A percentile compares a stretch with the other conserved stretches of the same genome.
Evolutionary conservation across 2,888 invertebrate species (phyloP).

Genomic region (Leucoma salicis): DNA sequence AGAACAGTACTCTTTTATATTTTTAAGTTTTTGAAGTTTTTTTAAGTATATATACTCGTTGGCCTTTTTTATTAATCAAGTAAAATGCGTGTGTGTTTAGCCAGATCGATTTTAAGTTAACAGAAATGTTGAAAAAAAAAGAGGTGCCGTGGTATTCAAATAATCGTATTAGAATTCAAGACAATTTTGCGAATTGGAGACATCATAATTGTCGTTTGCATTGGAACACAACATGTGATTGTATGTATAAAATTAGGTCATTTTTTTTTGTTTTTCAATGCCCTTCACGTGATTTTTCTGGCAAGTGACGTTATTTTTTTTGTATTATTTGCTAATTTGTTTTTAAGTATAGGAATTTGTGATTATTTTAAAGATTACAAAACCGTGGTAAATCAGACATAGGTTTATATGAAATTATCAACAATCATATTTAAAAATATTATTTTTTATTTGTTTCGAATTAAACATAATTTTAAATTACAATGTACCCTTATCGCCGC

Average conservation of each 20-base stretch:
- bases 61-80: constrained; percentile 12
- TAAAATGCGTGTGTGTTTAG: constrained; percentile 36
- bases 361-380: background rate
- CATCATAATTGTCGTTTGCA: constrained; percentile 62
- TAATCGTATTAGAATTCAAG: constrained; percentile 63
- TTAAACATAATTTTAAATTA: background rate
- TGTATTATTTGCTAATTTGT: background rate
- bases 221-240: constrained; percentile 70
- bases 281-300: background rate
- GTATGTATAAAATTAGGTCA: constrained; percentile 48
- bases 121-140: constrained; percentile 73
- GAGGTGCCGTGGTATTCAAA: constrained; percentile 72
- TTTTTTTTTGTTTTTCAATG: background rate
- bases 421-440: too few relatives aligned
- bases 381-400: too few relatives aligned
- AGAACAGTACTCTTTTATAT: constrained; percentile 23
- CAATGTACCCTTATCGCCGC: background rate
- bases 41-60: constrained; percentile 25
- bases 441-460: background rate
- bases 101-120: constrained; percentile 33
- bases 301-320: background rate
- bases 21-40: constrained; percentile 12
- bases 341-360: background rate
- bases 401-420: too few relatives aligned
- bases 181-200: constrained; percentile 63